Evolutionary conservation across 2,797 vertebrate genomes (phyloP), one percentile per base, ranked within the genome.

Genomic region (Acanthurus lineatus): DNA sequence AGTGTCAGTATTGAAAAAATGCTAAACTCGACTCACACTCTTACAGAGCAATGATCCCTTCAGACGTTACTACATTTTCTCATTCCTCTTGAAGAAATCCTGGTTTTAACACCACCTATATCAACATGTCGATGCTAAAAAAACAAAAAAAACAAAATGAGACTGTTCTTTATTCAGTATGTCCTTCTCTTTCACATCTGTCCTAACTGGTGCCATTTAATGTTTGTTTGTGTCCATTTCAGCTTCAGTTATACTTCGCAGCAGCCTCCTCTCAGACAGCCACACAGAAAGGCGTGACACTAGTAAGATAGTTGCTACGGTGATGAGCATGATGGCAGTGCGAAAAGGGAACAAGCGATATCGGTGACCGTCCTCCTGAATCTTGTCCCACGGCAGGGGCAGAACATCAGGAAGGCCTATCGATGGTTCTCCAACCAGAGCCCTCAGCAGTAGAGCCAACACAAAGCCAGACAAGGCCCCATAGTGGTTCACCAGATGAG

Each of bases 301-400:
- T 5, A 77, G 44, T 20, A 87, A 6, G 48, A 86, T 73, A 5
- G 60, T 17, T 11, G 1, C 80, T 0, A 0, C 70, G 28, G 40
- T 74, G 53, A 66, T 17, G 22, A 90, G 62, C 75, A 85, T 76
- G 61, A 85, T 86, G 6, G 49, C 80, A 10, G 80, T 90, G 17
- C 76, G 38, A 32, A 83, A 90, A 16, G 86, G 81, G 44, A 88
- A 60, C 58, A 52, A 22, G 35, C 63, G 68, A 2, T 68, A 10
- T 14, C 42, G 44, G n/a, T 53, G 69, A 8, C 84, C 79, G 0
- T 79, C 79, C 28, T 74, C 83, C 7, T 61, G 62, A 9, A 78
- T 71, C 44, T 63, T 76, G 71, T 90, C 81, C 81, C 83, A 84
- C 0, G 86, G 84, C 74, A 90, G 81, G 1, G 78, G 86, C 54